phyloP scores from a whole-genome alignment of 2,888 invertebrate species.

The Axea sp. region DNA sequence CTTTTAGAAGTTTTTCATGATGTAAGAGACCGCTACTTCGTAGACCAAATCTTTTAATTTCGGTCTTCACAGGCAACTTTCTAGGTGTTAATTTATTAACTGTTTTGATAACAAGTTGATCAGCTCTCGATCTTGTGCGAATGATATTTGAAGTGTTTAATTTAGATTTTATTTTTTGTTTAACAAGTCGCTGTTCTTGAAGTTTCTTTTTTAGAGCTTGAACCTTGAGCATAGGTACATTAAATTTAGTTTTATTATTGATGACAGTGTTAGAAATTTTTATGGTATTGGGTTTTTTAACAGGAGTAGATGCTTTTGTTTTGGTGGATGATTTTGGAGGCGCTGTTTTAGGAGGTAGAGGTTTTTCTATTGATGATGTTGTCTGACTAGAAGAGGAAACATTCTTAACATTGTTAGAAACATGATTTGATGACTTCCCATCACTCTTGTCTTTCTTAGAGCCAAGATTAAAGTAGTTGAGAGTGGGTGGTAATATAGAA shows the following conservation, averaged over 20 bases:
- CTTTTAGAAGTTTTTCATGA: slow-evolving; percentile 46
- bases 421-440: slow-evolving; percentile 56
- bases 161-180: slow-evolving; percentile 77
- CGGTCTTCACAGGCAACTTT: slow-evolving; percentile 68
- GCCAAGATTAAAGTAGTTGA: slow-evolving; percentile 84
- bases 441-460: slow-evolving; percentile 72
- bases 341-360: slow-evolving; percentile 48
- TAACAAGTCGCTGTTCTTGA: slow-evolving; percentile 83
- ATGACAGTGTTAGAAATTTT: slow-evolving; percentile 58
- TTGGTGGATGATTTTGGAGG: slow-evolving; percentile 69
- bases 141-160: slow-evolving; percentile 76
- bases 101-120: slow-evolving; percentile 76
- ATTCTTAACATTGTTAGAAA: slow-evolving; percentile 28
- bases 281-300: slow-evolving; percentile 67
- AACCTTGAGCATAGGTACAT: slow-evolving; percentile 78
- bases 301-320: slow-evolving; percentile 73
- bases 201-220: slow-evolving; percentile 83
- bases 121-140: slow-evolving; percentile 79
- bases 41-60: slow-evolving; percentile 71
- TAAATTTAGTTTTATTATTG: slow-evolving; percentile 71
- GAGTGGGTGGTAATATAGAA: slow-evolving; percentile 85
- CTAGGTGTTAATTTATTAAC: slow-evolving; percentile 69
- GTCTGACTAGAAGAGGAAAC: slow-evolving; percentile 40
- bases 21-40: slow-evolving; percentile 68
- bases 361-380: slow-evolving; percentile 5